These are phyloP conservation scores for Coenobita brevimanus DNA, from an alignment of 1,140 invertebrate genomes.

Conservation along the genomic window DNA sequence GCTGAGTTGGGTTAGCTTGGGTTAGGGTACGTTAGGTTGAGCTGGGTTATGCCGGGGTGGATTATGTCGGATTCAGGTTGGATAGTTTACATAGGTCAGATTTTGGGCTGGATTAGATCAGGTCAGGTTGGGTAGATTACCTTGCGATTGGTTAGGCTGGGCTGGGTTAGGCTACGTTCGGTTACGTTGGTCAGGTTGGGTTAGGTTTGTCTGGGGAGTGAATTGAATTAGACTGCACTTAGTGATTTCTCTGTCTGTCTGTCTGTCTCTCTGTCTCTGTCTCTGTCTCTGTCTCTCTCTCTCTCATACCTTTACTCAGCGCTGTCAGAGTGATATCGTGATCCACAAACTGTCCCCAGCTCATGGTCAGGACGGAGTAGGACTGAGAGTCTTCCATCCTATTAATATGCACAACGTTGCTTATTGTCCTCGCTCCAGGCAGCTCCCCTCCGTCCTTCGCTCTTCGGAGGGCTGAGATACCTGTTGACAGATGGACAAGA, in stretches of 20 bases:
- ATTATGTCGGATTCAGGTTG: too few species aligned
- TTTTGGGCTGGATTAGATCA: too few species aligned
- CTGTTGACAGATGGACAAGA: too few species aligned
- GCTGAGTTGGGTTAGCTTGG: too few species aligned
- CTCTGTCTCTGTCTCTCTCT: neutral
- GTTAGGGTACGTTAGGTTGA: too few species aligned
- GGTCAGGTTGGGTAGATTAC: too few species aligned
- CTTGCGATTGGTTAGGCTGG: too few species aligned
- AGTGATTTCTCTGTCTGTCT: neutral
- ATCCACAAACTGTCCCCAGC: slow-evolving; percentile 87
- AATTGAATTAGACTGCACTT: neutral
- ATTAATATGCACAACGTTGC: slow-evolving; percentile 74
- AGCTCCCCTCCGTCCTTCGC: slow-evolving; percentile 72
- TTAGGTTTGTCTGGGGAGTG: neutral
- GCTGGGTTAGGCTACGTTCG: too few species aligned
- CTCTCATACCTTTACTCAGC: slow-evolving; percentile 52
- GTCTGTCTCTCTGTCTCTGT: neutral
- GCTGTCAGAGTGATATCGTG: slow-evolving; percentile 80
- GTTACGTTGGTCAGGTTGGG: neutral
- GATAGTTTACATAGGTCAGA: too few species aligned
- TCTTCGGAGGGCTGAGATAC: slow-evolving; percentile 24
- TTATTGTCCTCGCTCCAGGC: slow-evolving; percentile 85
- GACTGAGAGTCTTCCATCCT: slow-evolving; percentile 76
- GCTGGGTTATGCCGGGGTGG: too few species aligned
- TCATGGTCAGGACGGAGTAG: slow-evolving; percentile 81